A percentile compares a stretch with the other conserved stretches of the same genome.
Conservation (phyloP, 2,113 vertebrate species). For the Alaudala cheleensis region DNA sequence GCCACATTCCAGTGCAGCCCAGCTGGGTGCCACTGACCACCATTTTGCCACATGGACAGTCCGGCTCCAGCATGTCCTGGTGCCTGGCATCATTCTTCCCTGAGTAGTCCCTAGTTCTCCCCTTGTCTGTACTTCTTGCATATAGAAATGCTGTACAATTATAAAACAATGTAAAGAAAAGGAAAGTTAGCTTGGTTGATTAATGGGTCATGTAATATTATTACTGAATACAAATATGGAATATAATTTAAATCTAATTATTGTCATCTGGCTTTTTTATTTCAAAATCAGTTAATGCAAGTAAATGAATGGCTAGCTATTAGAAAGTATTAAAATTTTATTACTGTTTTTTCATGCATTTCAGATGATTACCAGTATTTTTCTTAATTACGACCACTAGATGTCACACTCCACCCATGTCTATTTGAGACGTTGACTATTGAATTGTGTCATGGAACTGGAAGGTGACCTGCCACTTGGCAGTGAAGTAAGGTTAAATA, state of each 20-base stretch:
- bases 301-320: background rate
- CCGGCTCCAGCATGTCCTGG: background rate
- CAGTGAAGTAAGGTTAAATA: background rate
- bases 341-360: background rate
- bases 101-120: background rate
- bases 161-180: background rate
- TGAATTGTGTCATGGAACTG: background rate
- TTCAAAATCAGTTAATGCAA: background rate
- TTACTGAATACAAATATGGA: background rate
- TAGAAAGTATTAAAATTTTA: background rate
- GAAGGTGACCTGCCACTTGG: background rate
- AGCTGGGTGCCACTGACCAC: too few species aligned
- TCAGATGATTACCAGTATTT: background rate
- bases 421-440: background rate
- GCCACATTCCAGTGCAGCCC: background rate
- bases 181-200: background rate
- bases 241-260: background rate
- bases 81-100: background rate
- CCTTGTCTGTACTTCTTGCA: background rate
- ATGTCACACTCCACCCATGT: background rate
- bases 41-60: accelerated
- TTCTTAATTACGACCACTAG: constrained; percentile 9
- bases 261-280: background rate
- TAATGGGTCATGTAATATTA: background rate
- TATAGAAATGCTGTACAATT: background rate